Base-by-base conservation (phyloP, 2,113 vertebrate species). In the Mesocricetus auratus region DNA sequence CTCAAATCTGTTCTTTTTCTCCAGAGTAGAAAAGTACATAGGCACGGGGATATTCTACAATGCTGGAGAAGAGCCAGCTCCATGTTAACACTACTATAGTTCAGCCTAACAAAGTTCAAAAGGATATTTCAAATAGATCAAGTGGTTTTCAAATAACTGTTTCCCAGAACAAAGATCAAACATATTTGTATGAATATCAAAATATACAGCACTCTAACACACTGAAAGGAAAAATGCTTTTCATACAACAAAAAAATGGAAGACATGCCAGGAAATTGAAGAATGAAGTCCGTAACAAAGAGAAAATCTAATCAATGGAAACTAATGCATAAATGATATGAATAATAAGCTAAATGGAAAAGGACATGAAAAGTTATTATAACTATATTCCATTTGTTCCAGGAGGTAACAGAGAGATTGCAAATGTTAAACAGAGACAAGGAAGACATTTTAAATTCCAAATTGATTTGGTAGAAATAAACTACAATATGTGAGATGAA, bases 381-480 rank as follows among this genome's bases (percentile, higher is more conserved):
- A 73, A 11, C 50, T 92, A 58, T 74, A 77, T 93, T 86, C 47
- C 16, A 89, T 53, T 89, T 93, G 13, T 91, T 78, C 39, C 77
- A 36, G 19, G 88, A 88, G 3, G 42, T 86, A 68, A 3, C 50
- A 62, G 58, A 82, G 75, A 87, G 13, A 75, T 47, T 89, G 33
- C 15, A 88, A 75, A 86, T 86, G 31, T 88, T 78, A 68, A 50
- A 88, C 3, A 73, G 58, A 91, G 29, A 79, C 22, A 89, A 91
- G 50, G 19, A 66, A 82, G 15, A 29, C 9, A 89, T 90, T 90
- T 88, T 83, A 50, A 96, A 96, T 31, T 36, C 16, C 26, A 91
- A 86, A 47, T 29, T 74, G 42, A 86, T 53, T n/a, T 89, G 91
- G 47, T 62, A 87, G 47, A 97, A 75, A 78, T 92, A 95, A 92